Evolutionary conservation across 2,888 invertebrate genomes (phyloP).

Genomic region (Cheilosia grossa): DNA sequence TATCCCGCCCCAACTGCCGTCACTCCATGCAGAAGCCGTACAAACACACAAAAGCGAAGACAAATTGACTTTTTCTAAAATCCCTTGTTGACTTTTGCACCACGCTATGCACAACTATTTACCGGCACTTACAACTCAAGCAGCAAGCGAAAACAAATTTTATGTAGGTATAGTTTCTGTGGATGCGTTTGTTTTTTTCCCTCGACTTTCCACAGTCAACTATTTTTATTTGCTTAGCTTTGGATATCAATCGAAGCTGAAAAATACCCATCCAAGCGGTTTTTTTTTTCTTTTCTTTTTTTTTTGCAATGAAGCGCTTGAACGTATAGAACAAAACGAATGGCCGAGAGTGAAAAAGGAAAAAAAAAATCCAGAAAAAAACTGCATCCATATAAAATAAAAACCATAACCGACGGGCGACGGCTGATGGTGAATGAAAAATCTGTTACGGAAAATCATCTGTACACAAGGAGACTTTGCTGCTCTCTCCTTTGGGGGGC

Average conservation of each 20-base stretch:
- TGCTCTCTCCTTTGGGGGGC: constrained; percentile 23
- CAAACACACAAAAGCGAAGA: constrained; percentile 38
- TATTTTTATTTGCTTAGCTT: constrained; percentile 72
- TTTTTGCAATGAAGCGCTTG: constrained; percentile 51
- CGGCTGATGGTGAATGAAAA: constrained; percentile 71
- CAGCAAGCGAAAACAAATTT: constrained; percentile 17
- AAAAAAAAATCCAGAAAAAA: not conserved
- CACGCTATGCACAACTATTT: constrained; percentile 65
- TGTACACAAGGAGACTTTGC: constrained; percentile 43
- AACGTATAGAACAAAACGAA: constrained; percentile 41
- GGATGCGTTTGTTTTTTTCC: constrained; percentile 1
- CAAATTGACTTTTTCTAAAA: constrained; percentile 61
- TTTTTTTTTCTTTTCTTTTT: constrained; percentile 39
- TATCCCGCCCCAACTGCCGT: not conserved
- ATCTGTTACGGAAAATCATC: constrained; percentile 74
- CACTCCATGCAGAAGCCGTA: constrained; percentile 41
- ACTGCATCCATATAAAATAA: constrained; percentile 31
- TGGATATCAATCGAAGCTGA: constrained; percentile 73
- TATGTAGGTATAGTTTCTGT: constrained; percentile 24
- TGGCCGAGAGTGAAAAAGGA: constrained; percentile 18
- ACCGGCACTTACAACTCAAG: constrained; percentile 51
- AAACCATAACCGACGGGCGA: constrained; percentile 56
- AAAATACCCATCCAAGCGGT: constrained; percentile 66
- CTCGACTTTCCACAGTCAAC: constrained; percentile 50
- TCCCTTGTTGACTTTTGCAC: constrained; percentile 56